A percentile compares a stretch with the other conserved stretches of the same genome.
Conservation (phyloP, 2,888 invertebrate genomes). For the Zeuzera pyrina region DNA sequence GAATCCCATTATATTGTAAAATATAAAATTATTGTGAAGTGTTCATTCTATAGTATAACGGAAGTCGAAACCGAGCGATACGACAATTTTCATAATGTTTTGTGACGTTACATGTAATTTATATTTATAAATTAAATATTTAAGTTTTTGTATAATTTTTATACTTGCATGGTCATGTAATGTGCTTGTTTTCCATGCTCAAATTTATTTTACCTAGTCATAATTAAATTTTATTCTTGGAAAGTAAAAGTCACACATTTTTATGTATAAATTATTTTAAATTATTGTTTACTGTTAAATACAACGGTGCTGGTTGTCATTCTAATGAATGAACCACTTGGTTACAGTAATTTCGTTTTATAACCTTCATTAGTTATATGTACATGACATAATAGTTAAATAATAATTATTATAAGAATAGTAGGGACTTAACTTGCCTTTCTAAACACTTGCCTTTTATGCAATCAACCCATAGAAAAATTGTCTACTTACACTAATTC, state of each 20-base stretch:
- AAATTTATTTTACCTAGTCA: constrained; percentile 70
- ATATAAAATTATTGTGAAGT: constrained; percentile 22
- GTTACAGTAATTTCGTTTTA: constrained; percentile 35
- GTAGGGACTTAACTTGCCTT: constrained; percentile 56
- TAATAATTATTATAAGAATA: constrained; percentile 31
- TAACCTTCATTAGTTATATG: constrained; percentile 37
- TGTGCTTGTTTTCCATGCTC: constrained; percentile 69
- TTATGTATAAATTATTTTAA: constrained; percentile 37
- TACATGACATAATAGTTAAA: constrained; percentile 49
- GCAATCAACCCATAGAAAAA: constrained; percentile 16
- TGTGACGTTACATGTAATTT: constrained; percentile 56
- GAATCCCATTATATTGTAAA: too few species aligned
- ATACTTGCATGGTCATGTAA: constrained; percentile 65
- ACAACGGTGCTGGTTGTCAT: constrained; percentile 48
- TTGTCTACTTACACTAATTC: too few species aligned
- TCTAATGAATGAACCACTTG: constrained; percentile 36
- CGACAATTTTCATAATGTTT: constrained; percentile 25
- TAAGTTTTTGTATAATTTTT: constrained; percentile 58
- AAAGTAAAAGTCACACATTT: constrained; percentile 36
- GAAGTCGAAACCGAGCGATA: constrained; percentile 20
- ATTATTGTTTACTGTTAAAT: constrained; percentile 32
- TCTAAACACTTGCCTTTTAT: constrained; percentile 54
- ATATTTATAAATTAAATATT: constrained; percentile 56
- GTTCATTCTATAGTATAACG: constrained; percentile 29
- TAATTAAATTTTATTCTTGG: constrained; percentile 57